A percentile compares a stretch with the other conserved stretches of the same genome.
phyloP scores from a whole-genome alignment of 2,888 invertebrate species.

The Hoplodrina blanda region DNA sequence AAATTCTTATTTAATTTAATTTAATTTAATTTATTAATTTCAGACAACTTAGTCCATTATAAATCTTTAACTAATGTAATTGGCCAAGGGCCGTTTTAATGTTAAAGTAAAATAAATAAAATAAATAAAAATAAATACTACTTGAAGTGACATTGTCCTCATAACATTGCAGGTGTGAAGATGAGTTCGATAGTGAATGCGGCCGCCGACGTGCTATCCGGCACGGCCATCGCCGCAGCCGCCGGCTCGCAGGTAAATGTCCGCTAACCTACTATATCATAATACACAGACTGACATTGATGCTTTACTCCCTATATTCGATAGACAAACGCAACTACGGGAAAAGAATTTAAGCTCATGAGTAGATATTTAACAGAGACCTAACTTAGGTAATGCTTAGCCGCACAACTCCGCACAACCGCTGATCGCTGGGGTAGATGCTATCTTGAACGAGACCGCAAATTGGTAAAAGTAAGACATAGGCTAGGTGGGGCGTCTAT shows the following conservation, averaged over 20 bases:
- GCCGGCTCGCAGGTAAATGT: slow-evolving; percentile 89
- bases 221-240: slow-evolving; percentile 92
- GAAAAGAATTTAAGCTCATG: neutral
- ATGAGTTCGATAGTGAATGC: slow-evolving; percentile 93
- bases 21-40: no score
- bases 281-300: neutral
- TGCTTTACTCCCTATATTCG: neutral
- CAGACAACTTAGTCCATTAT: no score
- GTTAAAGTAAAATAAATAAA: no score
- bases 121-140: no score
- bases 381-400: no score
- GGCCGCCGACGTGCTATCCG: slow-evolving; percentile 92
- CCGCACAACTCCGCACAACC: no score
- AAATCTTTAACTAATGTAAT: no score
- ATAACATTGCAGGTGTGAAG: slow-evolving; percentile 73
- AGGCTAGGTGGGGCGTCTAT: neutral
- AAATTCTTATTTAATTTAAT: no score
- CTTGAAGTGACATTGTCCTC: neutral
- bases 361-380: neutral
- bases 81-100: no score
- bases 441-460: neutral
- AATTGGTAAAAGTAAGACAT: neutral
- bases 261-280: slow-evolving; percentile 8
- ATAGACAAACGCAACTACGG: neutral
- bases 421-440: neutral